Percentiles rank a stretch among this genome's conserved stretches.
These are phyloP conservation scores for Acanthoscelides obtectus DNA, from an alignment of 2,888 invertebrate genomes.

Conservation along the genomic window DNA sequence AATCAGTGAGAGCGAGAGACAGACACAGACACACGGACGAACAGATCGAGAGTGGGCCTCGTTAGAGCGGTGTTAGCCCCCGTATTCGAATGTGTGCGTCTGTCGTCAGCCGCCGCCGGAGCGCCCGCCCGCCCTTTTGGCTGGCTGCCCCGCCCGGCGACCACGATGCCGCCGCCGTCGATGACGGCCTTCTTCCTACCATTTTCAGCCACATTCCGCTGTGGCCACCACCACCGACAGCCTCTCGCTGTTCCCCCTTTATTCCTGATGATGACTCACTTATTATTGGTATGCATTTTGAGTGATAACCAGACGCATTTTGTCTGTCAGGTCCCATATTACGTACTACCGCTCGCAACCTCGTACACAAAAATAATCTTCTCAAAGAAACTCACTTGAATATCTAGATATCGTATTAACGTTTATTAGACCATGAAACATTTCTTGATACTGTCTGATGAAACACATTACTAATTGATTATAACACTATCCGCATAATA, in stretches of 20 bases:
- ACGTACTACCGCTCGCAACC: too few species aligned
- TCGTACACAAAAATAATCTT: too few species aligned
- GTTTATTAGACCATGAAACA: too few species aligned
- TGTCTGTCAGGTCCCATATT: too few species aligned
- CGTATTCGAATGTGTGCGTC: background rate
- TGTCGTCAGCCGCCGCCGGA: background rate
- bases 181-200: background rate
- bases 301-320: background rate
- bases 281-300: conserved; percentile 4
- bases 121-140: background rate
- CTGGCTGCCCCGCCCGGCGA: background rate
- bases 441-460: too few species aligned
- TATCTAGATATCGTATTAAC: too few species aligned
- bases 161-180: background rate
- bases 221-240: background rate
- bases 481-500: too few species aligned
- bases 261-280: conserved; percentile 1
- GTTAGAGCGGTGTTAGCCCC: background rate
- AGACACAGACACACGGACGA: background rate
- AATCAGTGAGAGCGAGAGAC: conserved; percentile 6
- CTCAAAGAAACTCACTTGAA: too few species aligned
- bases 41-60: background rate
- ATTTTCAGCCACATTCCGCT: too few species aligned
- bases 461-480: too few species aligned
- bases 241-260: background rate